Conservation (phyloP, 2,113 vertebrate species). For the Silurus asotus region DNA sequence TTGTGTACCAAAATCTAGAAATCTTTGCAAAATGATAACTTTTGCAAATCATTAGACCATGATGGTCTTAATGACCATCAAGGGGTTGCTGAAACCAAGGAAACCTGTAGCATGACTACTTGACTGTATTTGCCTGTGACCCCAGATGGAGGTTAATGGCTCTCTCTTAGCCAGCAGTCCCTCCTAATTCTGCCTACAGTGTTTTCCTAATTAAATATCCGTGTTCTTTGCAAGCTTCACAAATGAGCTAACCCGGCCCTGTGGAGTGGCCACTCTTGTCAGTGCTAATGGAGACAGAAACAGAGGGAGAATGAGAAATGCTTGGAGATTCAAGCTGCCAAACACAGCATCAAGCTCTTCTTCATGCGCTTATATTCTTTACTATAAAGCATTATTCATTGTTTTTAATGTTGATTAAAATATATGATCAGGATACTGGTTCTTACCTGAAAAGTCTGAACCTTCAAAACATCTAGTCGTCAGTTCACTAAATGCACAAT, state of each 20-base stretch:
- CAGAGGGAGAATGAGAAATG: neutral
- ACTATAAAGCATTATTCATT: neutral
- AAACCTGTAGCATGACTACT: neutral
- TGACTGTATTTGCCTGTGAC: slow-evolving; percentile 18
- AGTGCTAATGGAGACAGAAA: neutral
- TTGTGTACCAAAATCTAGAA: neutral
- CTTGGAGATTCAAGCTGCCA: neutral
- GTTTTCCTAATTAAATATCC: slow-evolving; percentile 49
- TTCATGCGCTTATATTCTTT: neutral
- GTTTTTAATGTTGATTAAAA: no score
- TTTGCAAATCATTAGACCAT: neutral
- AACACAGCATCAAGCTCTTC: neutral
- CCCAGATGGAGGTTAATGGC: slow-evolving; percentile 34
- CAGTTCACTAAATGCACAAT: no score
- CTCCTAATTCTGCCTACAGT: slow-evolving; percentile 29
- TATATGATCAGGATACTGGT: no score
- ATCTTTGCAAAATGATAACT: neutral
- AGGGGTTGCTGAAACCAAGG: neutral
- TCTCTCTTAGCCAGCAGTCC: slow-evolving; percentile 34
- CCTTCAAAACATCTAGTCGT: no score
- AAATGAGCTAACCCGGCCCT: slow-evolving; percentile 34
- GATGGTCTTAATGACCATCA: neutral
- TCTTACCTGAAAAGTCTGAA: no score
- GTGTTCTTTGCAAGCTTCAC: slow-evolving; percentile 10
- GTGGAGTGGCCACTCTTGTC: neutral